Evolutionary conservation across 2,113 vertebrate species (phyloP), one percentile per base, ranked within the genome.

Genomic region (Etheostoma spectabile): DNA sequence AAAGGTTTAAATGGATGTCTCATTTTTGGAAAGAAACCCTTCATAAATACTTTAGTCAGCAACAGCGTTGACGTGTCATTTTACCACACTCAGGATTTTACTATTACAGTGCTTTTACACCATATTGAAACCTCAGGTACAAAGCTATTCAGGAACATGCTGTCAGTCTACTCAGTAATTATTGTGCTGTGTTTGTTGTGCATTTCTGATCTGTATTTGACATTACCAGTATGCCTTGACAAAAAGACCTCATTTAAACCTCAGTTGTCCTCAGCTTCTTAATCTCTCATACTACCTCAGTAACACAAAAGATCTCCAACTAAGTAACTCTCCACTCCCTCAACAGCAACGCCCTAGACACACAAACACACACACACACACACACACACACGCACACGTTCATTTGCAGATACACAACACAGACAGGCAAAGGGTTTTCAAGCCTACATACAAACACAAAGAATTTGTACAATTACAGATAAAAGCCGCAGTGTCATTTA

Each of bases 71-170:
- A 89, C 67, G 3, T 80, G 74, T 92, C 84, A 86, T 89, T 82
- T 80, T 84, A 84, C 86, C 88, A 84, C 85, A 88, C 93, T 94
- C 93, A 94, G 93, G 93, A 92, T 91, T 78, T 87, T 85, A 74
- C 81, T 86, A 70, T 90, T 89, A 90, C 82, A 82, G 84, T 92
- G 82, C 85, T 92, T 81, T 92, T 88, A 92, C 89, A 88, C 83
- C 87, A 85, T 91, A 85, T 76, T 89, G 77, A 91, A 89, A 93
- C 90, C 93, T 94, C 93, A 94, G 93, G 93, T 91, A 94, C 91
- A 91, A 82, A 90, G 74, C 71, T 88, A 91, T 94, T 94, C 93
- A 94, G 93, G 91, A 93, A 91, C 90, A 91, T 89, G 74, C 83
- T 83, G 73, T 89, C 82, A 79, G 56, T 91, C 86, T 92, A 86